Base-by-base conservation (phyloP, 2,113 vertebrate genomes). In the Myiozetetes cayanensis region DNA sequence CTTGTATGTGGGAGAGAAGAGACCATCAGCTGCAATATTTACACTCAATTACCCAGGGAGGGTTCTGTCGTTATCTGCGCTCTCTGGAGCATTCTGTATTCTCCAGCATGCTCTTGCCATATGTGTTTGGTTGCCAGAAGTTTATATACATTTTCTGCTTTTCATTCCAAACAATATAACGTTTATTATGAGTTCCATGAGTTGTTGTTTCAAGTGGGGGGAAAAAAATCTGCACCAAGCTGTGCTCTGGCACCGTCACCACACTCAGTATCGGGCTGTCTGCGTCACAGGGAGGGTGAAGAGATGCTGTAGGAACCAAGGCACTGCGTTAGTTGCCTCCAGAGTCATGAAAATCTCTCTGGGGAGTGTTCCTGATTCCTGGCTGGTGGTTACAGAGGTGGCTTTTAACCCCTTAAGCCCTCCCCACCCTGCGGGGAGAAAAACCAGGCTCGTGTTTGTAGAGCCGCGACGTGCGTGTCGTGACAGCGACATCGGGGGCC, bases 71-170 rank as follows among this genome's bases (percentile, higher is more conserved):
- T 80, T 83, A 65, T 78, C 49, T 43, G 39, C 30, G 5, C 71
- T 93, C 94, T 90, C 53, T 71, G 41, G 56, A 72, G 85, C 71
- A 37, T 81, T 76, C 55, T 65, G 6, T 71, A 24, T 90, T 89
- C 70, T 58, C 19, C 39, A 62, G 58, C 3, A 4, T 59, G 17
- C 58, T 93, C 79, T 67, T 95, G 61, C 86, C 86, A 78, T 86
- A 41, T 94, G 84, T 74, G 41, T 89, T 94, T 89, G 43, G 23
- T 70, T 94, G 93, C 90, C 81, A 81, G 75, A 72, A 87, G 67
- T 96, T 96, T 96, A 58, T 91, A 88, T 90, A 89, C 62, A 65
- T 82, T 80, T 87, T 83, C 87, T 90, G 55, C 56, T 91, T 89
- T 92, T 78, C 4, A 0, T 94, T 85, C 86, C 92, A 96, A 96